These are phyloP conservation scores for Geopemphigus sp. DNA, from an alignment of 1,140 invertebrate genomes.

Conservation along the genomic window DNA sequence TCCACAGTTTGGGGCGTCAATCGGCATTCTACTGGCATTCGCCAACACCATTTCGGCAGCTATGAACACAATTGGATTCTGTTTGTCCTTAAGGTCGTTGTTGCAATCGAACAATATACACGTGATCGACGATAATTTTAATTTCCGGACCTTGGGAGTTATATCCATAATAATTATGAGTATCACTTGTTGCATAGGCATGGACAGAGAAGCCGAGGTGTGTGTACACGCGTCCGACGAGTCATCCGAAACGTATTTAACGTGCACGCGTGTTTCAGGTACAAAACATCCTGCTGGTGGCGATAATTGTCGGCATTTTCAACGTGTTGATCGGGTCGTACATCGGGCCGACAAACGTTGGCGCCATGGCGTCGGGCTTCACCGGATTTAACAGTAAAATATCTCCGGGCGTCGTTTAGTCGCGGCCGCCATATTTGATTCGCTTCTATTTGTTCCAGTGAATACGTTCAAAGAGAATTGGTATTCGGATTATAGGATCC, in stretches of 20 bases:
- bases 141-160: slow-evolving; percentile 72
- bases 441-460: slow-evolving; percentile 59
- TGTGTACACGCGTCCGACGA: slow-evolving; percentile 20
- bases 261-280: background rate
- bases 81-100: slow-evolving; percentile 79
- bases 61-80: slow-evolving; percentile 98
- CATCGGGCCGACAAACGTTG: background rate
- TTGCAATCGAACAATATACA: slow-evolving; percentile 61
- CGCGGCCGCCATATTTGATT: background rate
- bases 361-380: slow-evolving; percentile 69
- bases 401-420: slow-evolving; percentile 55
- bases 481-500: slow-evolving; percentile 69
- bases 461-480: slow-evolving; percentile 73
- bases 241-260: background rate
- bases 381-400: slow-evolving; percentile 74
- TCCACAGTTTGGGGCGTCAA: slow-evolving; percentile 95
- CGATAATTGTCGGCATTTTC: slow-evolving; percentile 30
- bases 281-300: slow-evolving; percentile 22
- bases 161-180: slow-evolving; percentile 74
- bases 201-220: slow-evolving; percentile 87
- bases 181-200: slow-evolving; percentile 80
- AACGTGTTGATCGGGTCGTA: slow-evolving; percentile 5
- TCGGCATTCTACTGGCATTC: slow-evolving; percentile 94
- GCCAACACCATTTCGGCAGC: slow-evolving; percentile 95
- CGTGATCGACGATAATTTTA: slow-evolving; percentile 72